Percentiles rank a stretch among this genome's conserved stretches.
These are phyloP conservation scores for Apamea monoglypha DNA, from an alignment of 2,888 invertebrate genomes.

Conservation along the genomic window DNA sequence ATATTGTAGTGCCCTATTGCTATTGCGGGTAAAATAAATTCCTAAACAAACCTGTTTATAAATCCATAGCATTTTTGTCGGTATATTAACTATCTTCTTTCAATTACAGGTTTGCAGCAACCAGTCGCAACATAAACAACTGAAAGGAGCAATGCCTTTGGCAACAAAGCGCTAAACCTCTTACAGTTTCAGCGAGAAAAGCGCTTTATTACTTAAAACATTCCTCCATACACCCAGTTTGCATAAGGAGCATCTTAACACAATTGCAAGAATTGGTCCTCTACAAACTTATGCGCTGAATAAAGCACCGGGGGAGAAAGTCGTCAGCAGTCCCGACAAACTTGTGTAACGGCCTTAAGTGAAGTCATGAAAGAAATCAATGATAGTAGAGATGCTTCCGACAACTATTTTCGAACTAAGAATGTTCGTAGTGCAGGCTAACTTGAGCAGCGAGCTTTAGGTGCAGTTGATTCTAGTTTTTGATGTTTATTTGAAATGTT, in stretches of 20 bases:
- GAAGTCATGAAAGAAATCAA: constrained; percentile 63
- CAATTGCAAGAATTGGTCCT: constrained; percentile 44
- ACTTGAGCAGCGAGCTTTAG: constrained; percentile 23
- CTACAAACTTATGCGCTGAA: constrained; percentile 41
- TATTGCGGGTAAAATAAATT: not conserved
- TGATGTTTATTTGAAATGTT: constrained; percentile 57
- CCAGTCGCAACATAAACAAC: not conserved
- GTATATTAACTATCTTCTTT: not conserved
- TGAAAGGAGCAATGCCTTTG: not conserved
- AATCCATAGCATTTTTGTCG: not conserved
- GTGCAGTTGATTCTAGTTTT: constrained; percentile 50
- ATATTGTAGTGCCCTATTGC: not conserved
- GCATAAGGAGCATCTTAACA: constrained; percentile 44
- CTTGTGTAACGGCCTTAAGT: constrained; percentile 57
- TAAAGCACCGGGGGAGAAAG: constrained; percentile 47
- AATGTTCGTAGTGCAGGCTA: constrained; percentile 26
- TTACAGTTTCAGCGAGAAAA: constrained; percentile 14
- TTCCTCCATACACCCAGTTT: constrained; percentile 17
- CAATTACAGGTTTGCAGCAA: not conserved
- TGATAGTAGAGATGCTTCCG: constrained; percentile 51
- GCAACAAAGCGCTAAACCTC: constrained; percentile 16
- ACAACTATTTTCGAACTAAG: constrained; percentile 59
- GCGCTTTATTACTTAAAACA: constrained; percentile 36
- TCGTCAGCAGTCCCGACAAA: constrained; percentile 37
- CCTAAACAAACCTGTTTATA: not conserved